These are phyloP conservation scores for Acropternis orthonyx DNA, from an alignment of 2,797 vertebrate species.

Conservation along the genomic window DNA sequence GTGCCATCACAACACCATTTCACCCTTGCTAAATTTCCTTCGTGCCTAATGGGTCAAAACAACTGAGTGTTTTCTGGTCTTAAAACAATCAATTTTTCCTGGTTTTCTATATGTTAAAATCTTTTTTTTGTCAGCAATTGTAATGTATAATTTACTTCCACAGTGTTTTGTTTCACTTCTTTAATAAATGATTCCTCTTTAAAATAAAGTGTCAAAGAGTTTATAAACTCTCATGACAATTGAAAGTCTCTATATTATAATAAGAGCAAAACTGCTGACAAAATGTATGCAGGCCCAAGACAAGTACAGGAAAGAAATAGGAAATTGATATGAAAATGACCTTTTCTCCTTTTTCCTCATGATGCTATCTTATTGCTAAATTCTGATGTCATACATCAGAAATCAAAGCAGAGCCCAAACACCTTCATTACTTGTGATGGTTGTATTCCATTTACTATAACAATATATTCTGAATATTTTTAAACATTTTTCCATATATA, in stretches of 20 bases:
- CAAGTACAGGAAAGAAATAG: background rate
- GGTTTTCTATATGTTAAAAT: background rate
- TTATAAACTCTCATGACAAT: slow-evolving; percentile 10
- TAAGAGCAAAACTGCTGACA: background rate
- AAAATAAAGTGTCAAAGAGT: slow-evolving; percentile 11
- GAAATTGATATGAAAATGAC: background rate
- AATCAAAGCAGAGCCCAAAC: background rate
- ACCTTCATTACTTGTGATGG: background rate
- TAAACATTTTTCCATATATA: background rate
- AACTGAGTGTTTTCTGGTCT: background rate
- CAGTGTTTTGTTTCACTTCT: background rate
- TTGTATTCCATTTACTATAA: background rate
- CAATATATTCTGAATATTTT: background rate
- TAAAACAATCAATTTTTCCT: background rate
- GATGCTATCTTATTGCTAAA: background rate
- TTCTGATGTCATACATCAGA: background rate
- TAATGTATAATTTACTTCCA: background rate
- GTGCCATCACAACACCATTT: background rate
- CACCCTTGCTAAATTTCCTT: background rate
- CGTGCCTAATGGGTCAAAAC: background rate
- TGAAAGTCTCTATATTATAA: background rate
- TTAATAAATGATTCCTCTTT: background rate
- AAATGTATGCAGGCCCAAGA: background rate
- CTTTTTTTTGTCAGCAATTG: background rate
- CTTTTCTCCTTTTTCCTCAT: background rate